Base-by-base conservation (phyloP, 2,888 invertebrate species). In the Lymantria dispar region DNA sequence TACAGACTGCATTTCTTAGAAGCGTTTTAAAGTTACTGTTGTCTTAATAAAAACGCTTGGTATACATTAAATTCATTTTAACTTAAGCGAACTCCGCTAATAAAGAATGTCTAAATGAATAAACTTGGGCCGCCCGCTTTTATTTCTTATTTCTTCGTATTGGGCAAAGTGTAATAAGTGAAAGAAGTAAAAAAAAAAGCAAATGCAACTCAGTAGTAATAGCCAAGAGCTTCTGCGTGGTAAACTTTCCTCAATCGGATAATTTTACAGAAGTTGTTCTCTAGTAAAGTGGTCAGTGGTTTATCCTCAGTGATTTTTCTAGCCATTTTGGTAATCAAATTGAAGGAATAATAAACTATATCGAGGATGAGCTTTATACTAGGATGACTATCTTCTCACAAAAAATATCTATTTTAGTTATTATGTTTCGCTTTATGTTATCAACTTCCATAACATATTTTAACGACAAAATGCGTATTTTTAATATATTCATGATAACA, bases 261-360 rank as follows among this genome's bases (percentile, higher is more conserved):
- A 80, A 79, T 77, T 83, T 77, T 70, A 64, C 64, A 63, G 62
- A 63, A 61, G 64, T n/a, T n/a, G n/a, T n/a, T n/a, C n/a, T n/a
- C n/a, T n/a, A 65, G 67, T 58, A 74, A 80, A n/a, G n/a, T n/a
- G n/a, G n/a, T n/a, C n/a, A n/a, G n/a, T n/a, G n/a, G 68, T 83
- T 80, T 76, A 76, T 76, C 75, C 79, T 80, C 76, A 78, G 76
- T 76, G 74, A 72, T 64, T 13, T 47, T 43, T 48, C 37, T 61
- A 62, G 66, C 72, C 77, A 65, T 77, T 83, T 84, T 82, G 80
- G 77, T 83, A 72, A 83, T 78, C 80, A 81, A 84, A 83, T 85
- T 74, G 74, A 63, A 67, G 58, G 61, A 65, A 67, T 56, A 66
- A 62, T 53, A 56, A 49, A 36, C 59, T 54, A 57, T 50, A 53